Evolutionary conservation across 1,140 invertebrate genomes (phyloP), one percentile per base, ranked within the genome.

Genomic region (Brachionus rotundiformis): DNA sequence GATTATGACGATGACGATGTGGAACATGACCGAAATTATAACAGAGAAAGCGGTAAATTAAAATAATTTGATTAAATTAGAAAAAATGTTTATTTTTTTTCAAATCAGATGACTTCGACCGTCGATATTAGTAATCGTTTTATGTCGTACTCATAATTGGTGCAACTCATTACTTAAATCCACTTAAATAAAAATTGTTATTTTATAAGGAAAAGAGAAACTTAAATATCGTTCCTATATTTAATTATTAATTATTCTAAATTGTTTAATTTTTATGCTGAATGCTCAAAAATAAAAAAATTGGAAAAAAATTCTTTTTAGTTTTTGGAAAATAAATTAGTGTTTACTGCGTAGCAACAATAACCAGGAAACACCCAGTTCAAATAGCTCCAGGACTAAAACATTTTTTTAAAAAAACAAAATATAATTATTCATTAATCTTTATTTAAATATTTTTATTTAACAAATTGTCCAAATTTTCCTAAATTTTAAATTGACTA

Each of bases 21-120:
- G 5, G 76, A 79, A 63, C 59, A 79, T 31, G 76, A 79, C n/a
- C 19, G 76, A 79, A 25, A 63, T 33, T 54, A 59, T 41, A 79
- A 79, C 47, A 25, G 44, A 59, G 47, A 79, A 11, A 79, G 29
- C 16, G 76, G 59, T 79, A 63, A 33, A 4, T 29, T 31, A 44
- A 73, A 44, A 19, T 19, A 71, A 41, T 23, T 25, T 13, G 44
- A 27, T 44, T 6, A 25, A 44, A 73, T 27, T 0, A 5, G 10
- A 68, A 27, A 3, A 39, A 68, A 36, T 27, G 23, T 25, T n/a
- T 27, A 47, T 23, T 73, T 13, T 44, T 23, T 73, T 73, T 44
- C 0, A n/a, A n/a, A n/a, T n/a, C n/a, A 73, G 63, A 68, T 68
- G 63, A 68, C 33, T 68, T 68, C 33, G 63, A 68, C 31, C 63